These are phyloP conservation scores for Perithous albicinctus DNA, from an alignment of 2,888 invertebrate species.

Conservation along the genomic window DNA sequence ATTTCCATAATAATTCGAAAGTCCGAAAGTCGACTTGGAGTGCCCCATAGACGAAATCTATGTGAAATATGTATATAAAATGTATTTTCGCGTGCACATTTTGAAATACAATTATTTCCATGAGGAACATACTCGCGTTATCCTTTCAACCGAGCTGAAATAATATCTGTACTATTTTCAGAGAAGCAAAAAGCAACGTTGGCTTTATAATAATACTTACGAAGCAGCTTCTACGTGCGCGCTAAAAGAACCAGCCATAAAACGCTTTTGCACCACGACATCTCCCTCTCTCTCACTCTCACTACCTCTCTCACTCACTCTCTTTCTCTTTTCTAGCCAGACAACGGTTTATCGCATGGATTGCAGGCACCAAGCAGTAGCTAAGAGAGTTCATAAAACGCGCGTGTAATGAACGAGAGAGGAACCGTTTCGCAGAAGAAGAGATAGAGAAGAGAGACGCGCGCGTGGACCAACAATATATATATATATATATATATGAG, in stretches of 20 bases:
- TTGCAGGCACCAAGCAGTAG: conserved; percentile 11
- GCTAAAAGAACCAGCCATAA: conserved; percentile 50
- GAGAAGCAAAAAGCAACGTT: conserved; percentile 46
- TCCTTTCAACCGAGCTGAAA: conserved; percentile 17
- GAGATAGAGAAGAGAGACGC: conserved; percentile 18
- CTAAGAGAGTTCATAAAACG: conserved; percentile 59
- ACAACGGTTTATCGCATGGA: conserved; percentile 14
- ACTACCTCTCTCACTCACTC: conserved; percentile 16
- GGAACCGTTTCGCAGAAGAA: conserved; percentile 65
- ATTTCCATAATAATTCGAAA: too few species aligned
- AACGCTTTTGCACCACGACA: conserved; percentile 49
- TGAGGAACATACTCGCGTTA: too few species aligned
- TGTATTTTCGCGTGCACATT: too few species aligned
- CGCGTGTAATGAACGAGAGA: conserved; percentile 60
- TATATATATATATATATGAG: too few species aligned
- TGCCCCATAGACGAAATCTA: too few species aligned
- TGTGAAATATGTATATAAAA: too few species aligned
- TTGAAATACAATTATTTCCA: too few species aligned
- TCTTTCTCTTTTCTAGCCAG: conserved; percentile 3
- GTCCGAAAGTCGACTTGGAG: too few species aligned
- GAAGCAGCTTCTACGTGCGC: conserved; percentile 49
- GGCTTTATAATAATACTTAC: too few species aligned
- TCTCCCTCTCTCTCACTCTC: conserved; percentile 36
- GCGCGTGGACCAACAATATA: too few species aligned
- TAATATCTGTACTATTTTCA: conserved; percentile 57